Conservation (phyloP, 1,140 invertebrate genomes). For the Sycophaga agraensis region DNA sequence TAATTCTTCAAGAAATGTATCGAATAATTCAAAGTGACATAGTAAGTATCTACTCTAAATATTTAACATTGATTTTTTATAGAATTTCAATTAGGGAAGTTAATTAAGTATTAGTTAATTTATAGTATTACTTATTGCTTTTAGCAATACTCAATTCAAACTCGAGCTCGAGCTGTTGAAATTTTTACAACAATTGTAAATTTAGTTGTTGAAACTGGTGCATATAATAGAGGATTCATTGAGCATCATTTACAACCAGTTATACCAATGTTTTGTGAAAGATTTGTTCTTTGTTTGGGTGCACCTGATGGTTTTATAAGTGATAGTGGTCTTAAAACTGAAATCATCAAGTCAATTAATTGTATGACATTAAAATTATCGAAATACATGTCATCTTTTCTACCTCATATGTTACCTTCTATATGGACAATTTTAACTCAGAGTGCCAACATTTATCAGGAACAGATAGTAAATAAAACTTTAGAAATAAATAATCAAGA, state of each 20-base stretch:
- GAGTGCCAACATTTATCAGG: conserved; percentile 68
- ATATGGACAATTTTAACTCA: conserved; percentile 74
- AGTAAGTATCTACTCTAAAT: conserved; percentile 50
- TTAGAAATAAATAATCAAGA: conserved; percentile 53
- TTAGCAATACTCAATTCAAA: conserved; percentile 64
- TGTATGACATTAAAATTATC: conserved; percentile 67
- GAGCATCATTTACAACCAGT: conserved; percentile 67
- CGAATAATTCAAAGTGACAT: conserved; percentile 70
- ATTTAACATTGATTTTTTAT: neutral
- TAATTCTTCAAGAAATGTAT: conserved; percentile 77
- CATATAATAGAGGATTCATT: conserved; percentile 62
- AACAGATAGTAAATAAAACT: conserved; percentile 63
- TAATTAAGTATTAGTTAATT: neutral
- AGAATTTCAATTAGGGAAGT: neutral
- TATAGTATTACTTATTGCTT: conserved; percentile 21
- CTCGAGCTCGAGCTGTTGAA: conserved; percentile 67
- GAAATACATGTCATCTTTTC: conserved; percentile 66
- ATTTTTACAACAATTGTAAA: conserved; percentile 66
- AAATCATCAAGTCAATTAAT: conserved; percentile 73
- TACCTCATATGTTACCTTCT: conserved; percentile 68
- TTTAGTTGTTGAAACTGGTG: conserved; percentile 62
- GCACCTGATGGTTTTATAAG: conserved; percentile 62
- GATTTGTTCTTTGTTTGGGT: conserved; percentile 66
- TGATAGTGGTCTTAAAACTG: conserved; percentile 71
- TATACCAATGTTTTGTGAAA: conserved; percentile 71